Percentiles rank a stretch among this genome's conserved stretches.
phyloP scores from a whole-genome alignment of 2,888 invertebrate species.

The Philopedon plagiatum region DNA sequence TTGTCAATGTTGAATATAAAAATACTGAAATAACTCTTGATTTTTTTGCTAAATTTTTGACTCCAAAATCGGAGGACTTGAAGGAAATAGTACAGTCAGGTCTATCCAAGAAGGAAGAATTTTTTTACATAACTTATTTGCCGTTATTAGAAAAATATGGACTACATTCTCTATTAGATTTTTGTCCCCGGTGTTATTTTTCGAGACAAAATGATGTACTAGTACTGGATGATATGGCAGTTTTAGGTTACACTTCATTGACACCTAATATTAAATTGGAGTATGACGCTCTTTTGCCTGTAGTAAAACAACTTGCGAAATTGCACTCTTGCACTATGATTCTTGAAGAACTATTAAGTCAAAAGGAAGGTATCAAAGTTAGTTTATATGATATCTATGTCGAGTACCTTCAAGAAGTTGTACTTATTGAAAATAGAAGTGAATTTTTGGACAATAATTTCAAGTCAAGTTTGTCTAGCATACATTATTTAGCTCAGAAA shows the following conservation, averaged over 20 bases:
- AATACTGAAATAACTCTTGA: not conserved
- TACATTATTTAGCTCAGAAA: constrained; percentile 31
- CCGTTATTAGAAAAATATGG: constrained; percentile 61
- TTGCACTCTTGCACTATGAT: constrained; percentile 63
- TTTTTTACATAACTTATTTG: constrained; percentile 67
- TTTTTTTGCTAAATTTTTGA: constrained; percentile 42
- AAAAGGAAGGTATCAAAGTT: constrained; percentile 51
- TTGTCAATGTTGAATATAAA: constrained; percentile 41
- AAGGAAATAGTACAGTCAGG: constrained; percentile 46
- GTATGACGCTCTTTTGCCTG: constrained; percentile 53
- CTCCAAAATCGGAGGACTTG: constrained; percentile 43
- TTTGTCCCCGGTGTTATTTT: constrained; percentile 64
- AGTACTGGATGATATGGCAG: constrained; percentile 65
- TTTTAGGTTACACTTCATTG: constrained; percentile 44
- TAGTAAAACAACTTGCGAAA: constrained; percentile 57
- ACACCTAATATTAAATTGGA: constrained; percentile 45
- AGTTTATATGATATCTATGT: constrained; percentile 59
- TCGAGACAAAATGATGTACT: constrained; percentile 61
- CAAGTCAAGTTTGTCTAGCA: not conserved
- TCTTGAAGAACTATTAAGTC: constrained; percentile 55
- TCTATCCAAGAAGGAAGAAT: constrained; percentile 57
- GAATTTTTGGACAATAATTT: not conserved
- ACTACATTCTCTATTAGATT: constrained; percentile 53
- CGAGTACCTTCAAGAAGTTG: constrained; percentile 47
- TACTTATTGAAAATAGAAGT: not conserved